Percentiles rank a stretch among this genome's conserved stretches.
Conservation (phyloP, 2,888 invertebrate species). For the Idaea dimidiata region DNA sequence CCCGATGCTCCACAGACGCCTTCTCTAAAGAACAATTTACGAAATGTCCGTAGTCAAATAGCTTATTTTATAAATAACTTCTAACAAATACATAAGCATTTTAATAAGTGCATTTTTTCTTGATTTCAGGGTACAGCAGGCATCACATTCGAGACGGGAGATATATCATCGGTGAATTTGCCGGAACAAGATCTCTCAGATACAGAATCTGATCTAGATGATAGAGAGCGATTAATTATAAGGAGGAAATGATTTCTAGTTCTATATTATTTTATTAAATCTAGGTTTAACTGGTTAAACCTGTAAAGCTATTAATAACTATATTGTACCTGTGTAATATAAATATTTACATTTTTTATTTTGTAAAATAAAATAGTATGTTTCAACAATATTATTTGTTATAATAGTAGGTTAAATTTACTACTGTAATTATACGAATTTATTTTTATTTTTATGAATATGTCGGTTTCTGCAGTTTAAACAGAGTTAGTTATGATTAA, state of each 20-base stretch:
- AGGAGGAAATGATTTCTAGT: constrained; percentile 23
- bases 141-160: constrained; percentile 37
- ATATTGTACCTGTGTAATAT: too few relatives aligned
- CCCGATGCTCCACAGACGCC: too few relatives aligned
- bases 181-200: constrained; percentile 52
- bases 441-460: constrained; percentile 13
- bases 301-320: too few relatives aligned
- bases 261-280: too few relatives aligned
- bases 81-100: too few relatives aligned
- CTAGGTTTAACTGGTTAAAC: too few relatives aligned
- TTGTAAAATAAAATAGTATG: too few relatives aligned
- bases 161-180: constrained; percentile 33
- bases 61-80: too few relatives aligned
- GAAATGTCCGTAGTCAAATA: too few relatives aligned
- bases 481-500: constrained; percentile 39
- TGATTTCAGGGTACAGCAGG: constrained; percentile 48
- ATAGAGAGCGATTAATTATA: constrained; percentile 42
- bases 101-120: constrained; percentile 5
- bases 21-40: too few relatives aligned
- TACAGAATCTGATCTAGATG: constrained; percentile 63
- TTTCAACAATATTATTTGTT: too few relatives aligned
- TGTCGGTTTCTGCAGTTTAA: constrained; percentile 12
- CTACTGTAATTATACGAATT: constrained; percentile 5
- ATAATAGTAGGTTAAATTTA: background rate
- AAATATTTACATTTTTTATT: too few relatives aligned